Evolutionary conservation across 2,113 vertebrate genomes (phyloP), one percentile per base, ranked within the genome.

Genomic region (Limnothrissa miodon): DNA sequence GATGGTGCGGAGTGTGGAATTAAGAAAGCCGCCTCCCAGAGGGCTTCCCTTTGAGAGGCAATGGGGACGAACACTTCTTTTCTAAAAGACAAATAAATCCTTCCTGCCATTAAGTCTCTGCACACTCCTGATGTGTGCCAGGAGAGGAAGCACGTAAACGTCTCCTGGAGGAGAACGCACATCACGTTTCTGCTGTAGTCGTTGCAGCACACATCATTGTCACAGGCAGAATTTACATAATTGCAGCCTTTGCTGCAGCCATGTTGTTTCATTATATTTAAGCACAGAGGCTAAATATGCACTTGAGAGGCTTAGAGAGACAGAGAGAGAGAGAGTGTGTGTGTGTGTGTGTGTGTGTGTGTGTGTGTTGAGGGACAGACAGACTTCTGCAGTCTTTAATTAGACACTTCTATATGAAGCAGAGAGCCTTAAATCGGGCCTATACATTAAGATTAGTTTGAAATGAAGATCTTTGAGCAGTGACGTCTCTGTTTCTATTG

Each of bases 321-420:
- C 13, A 9, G 25, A 4, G 25, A 2, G 62, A 13, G 10, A 56
- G 17, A 56, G 53, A 56, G n/a, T n/a, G n/a, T n/a, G n/a, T n/a
- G n/a, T n/a, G n/a, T n/a, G n/a, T n/a, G n/a, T n/a, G n/a, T n/a
- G n/a, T n/a, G n/a, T n/a, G n/a, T n/a, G n/a, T n/a, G n/a, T n/a
- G n/a, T n/a, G n/a, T n/a, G n/a, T n/a, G n/a, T n/a, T 1, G 66
- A 33, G 25, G 66, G 66, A 36, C 66, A 87, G 33, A 85, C 80
- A 86, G 87, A 80, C 56, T 84, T 83, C 88, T 85, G 87, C 87
- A 89, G 87, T 86, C 84, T 83, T 87, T 91, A 90, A 93, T 93
- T 91, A 93, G 66, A 92, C 90, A 82, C 86, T 78, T 74, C 66
- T 74, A 15, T 11, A 74, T 17, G 33, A 74, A 5, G 66, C 66